Evolutionary conservation across 2,888 invertebrate species (phyloP).

Genomic region (Salticus scenicus): DNA sequence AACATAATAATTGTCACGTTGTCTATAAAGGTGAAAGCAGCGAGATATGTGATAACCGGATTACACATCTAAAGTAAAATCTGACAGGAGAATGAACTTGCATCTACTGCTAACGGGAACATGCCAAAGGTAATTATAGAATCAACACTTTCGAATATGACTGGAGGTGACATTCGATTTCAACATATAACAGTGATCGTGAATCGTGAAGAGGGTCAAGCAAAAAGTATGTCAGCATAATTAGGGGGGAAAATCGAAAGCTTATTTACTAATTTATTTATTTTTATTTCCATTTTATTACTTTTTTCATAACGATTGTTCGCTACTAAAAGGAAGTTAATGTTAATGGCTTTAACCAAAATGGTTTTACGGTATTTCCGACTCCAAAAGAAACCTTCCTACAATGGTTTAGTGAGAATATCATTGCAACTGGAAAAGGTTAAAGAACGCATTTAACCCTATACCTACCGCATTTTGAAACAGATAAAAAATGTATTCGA

Average conservation of each 20-base stretch:
- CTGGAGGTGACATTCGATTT: not conserved
- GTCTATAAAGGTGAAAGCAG: not conserved
- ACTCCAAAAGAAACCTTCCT: no score
- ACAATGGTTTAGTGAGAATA: not conserved
- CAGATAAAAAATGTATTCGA: no score
- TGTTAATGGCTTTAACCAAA: not conserved
- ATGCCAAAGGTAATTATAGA: not conserved
- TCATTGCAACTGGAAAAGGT: no score
- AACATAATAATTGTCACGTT: no score
- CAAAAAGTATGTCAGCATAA: slow-evolving; percentile 25
- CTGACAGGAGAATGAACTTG: not conserved
- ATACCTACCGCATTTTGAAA: no score
- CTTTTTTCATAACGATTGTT: not conserved
- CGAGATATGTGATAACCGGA: not conserved
- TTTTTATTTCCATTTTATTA: no score
- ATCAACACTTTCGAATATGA: not conserved
- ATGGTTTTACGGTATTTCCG: not conserved
- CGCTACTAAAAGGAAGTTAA: not conserved
- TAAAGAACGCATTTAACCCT: not conserved
- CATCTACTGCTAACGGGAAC: not conserved
- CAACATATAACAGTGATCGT: slow-evolving; percentile 30
- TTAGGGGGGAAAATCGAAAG: not conserved
- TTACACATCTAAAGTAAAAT: not conserved
- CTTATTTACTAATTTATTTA: not conserved
- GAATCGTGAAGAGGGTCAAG: slow-evolving; percentile 40